Percentiles rank a stretch among this genome's conserved stretches.
These are phyloP conservation scores for Acleris holmiana DNA, from an alignment of 2,888 invertebrate species.

Conservation along the genomic window DNA sequence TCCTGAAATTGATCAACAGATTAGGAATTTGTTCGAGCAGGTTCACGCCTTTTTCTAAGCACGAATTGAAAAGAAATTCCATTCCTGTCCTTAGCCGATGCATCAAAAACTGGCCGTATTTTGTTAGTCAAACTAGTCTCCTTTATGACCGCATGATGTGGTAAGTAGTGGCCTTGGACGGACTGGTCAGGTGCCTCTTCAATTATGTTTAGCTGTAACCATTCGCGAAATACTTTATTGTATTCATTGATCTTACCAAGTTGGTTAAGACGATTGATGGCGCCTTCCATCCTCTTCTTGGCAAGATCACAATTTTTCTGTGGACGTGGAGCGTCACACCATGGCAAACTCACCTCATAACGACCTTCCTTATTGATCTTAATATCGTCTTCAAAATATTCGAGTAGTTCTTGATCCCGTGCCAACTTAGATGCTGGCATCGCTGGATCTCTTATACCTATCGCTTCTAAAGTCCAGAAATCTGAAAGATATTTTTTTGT, in stretches of 20 bases:
- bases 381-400: too few relatives aligned
- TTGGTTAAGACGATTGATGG: not conserved
- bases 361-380: not conserved
- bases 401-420: too few relatives aligned
- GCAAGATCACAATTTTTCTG: not conserved
- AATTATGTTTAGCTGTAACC: conserved; percentile 4
- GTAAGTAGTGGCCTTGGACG: conserved; percentile 9
- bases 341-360: conserved; percentile 10
- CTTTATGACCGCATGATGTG: conserved; percentile 14
- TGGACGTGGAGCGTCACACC: not conserved
- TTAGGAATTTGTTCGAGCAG: conserved; percentile 36
- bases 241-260: not conserved
- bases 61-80: conserved; percentile 1
- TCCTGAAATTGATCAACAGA: conserved; percentile 32
- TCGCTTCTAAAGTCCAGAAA: too few relatives aligned
- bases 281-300: not conserved
- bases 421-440: too few relatives aligned
- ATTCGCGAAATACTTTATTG: conserved; percentile 2
- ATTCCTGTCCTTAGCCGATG: not conserved
- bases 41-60: conserved; percentile 27
- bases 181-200: conserved; percentile 8
- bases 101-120: conserved; percentile 10
- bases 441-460: too few relatives aligned
- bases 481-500: not conserved
- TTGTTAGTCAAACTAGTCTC: conserved; percentile 14